Percentiles rank a stretch among this genome's conserved stretches.
These are phyloP conservation scores for Chiroxiphia lanceolata DNA, from an alignment of 2,797 vertebrate species.

Conservation along the genomic window DNA sequence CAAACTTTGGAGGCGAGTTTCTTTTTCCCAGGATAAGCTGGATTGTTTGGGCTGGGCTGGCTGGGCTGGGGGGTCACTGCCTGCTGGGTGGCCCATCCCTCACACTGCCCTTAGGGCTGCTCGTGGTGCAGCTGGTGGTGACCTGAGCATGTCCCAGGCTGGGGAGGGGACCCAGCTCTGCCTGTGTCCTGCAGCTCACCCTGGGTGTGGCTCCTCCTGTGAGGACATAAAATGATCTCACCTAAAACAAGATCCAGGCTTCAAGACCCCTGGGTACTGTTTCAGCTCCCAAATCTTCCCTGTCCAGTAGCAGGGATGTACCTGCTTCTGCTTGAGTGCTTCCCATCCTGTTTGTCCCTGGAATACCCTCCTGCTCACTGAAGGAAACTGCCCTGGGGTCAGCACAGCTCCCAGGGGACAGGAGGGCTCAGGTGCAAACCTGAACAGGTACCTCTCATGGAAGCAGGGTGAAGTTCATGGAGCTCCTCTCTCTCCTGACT, in stretches of 20 bases:
- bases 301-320: rapidly evolving
- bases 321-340: background rate
- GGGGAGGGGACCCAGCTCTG: background rate
- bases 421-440: background rate
- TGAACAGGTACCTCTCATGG: rapidly evolving
- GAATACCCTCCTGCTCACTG: background rate
- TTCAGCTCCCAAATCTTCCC: background rate
- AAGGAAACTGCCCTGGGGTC: background rate
- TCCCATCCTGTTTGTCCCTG: rapidly evolving
- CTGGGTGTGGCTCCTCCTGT: background rate
- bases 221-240: background rate
- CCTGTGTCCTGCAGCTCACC: background rate
- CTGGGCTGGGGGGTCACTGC: background rate
- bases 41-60: background rate
- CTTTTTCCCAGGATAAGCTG: background rate
- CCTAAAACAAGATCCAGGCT: background rate
- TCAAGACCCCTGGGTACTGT: background rate
- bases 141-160: background rate
- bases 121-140: rapidly evolving
- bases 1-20: background rate
- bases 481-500: background rate
- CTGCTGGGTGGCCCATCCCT: background rate
- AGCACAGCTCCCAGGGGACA: background rate
- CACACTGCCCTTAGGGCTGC: background rate
- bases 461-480: background rate